Evolutionary conservation across 2,113 vertebrate species (phyloP), one percentile per base, ranked within the genome.

Genomic region (Aegotheles bennettii): DNA sequence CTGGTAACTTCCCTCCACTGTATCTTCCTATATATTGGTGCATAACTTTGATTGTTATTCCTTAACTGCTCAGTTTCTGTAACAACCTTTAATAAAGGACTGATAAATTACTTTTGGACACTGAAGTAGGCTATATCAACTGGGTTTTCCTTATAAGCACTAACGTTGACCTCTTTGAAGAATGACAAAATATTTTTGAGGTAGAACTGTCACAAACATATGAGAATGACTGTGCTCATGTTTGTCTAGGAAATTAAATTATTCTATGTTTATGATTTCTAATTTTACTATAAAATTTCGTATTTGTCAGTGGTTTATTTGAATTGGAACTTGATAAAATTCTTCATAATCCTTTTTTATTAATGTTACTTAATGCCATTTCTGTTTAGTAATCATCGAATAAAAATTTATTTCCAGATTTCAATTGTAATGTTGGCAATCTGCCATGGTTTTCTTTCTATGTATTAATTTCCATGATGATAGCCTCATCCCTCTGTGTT

Each of bases 191-290:
- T 24, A 43, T n/a, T 84, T 87, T 89, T 75, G 17, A 54, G 8
- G 12, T 38, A 82, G 21, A 31, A 43, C 9, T 74, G 13, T 29
- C 23, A 13, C 3, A 48, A 68, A 42, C 0, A 0, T 28, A 40
- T 60, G n/a, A 63, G 25, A 64, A 76, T 35, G 6, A 42, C 19
- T 42, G 5, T 53, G 11, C 3, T 68, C 8, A 69, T 0, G 3
- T 24, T 47, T 86, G 10, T 3, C 14, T 77, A 81, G 15, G 28
- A 48, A 78, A 70, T 26, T 0, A 9, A 40, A 18, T 7, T 81
- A 59, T 79, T 14, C 24, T 56, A 2, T 54, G 7, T 24, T 10
- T 2, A 19, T 38, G 40, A 35, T 56, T 68, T 91, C 23, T 57
- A 70, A 42, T 81, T n/a, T 69, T 57, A 29, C 3, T 48, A 35